Conservation (phyloP, 2,797 vertebrate species). For the Glossophaga mutica region DNA sequence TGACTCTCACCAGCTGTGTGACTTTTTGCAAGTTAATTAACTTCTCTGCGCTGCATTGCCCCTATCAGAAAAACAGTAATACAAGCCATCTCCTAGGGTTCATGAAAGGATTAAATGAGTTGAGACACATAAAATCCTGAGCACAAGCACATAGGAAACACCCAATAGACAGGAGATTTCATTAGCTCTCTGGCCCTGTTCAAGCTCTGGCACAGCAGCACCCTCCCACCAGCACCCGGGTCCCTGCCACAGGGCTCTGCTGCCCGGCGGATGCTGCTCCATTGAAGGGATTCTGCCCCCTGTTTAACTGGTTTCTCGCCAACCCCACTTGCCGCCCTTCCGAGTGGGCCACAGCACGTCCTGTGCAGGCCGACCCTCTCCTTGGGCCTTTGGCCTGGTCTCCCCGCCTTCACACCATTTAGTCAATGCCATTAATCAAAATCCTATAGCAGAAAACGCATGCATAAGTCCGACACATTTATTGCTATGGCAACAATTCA, state of each 20-base stretch:
- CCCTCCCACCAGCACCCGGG: neutral
- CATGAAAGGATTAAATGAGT: neutral
- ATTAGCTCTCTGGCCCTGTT: no score
- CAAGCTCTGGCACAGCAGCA: neutral
- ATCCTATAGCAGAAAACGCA: constrained; percentile 96
- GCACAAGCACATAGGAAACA: neutral
- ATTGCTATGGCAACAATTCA: constrained; percentile 99
- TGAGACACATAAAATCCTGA: neutral
- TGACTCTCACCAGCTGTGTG: neutral
- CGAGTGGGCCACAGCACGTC: neutral
- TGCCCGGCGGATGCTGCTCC: neutral
- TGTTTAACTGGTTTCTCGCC: neutral
- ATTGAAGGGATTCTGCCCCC: neutral
- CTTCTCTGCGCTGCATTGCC: neutral
- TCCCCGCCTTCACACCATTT: constrained; percentile 85
- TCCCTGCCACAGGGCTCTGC: neutral
- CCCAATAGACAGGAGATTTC: neutral
- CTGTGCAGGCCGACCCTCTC: constrained; percentile 70
- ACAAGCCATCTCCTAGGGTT: neutral
- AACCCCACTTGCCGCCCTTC: neutral
- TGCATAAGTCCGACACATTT: constrained; percentile 99
- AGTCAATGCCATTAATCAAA: constrained; percentile 98
- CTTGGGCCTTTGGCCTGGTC: constrained; percentile 76
- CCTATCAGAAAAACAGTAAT: neutral
- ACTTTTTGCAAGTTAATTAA: neutral